Percentiles rank a stretch among this genome's conserved stretches.
phyloP scores from a whole-genome alignment of 2,797 vertebrate species.

The Takifugu ocellatus region DNA sequence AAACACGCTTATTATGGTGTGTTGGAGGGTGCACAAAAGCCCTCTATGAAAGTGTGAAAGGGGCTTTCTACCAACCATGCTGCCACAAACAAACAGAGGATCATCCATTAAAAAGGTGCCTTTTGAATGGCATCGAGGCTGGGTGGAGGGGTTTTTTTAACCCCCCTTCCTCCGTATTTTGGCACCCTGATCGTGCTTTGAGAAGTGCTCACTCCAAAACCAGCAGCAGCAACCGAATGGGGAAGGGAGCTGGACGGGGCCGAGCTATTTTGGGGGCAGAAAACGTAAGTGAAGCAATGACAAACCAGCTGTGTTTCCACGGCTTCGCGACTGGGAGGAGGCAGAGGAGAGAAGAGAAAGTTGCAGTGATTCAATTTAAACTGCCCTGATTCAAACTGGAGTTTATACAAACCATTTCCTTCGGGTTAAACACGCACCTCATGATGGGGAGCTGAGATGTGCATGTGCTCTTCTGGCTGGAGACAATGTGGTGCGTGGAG shows the following conservation, averaged over 20 bases:
- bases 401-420: constrained; percentile 40
- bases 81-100: constrained; percentile 60
- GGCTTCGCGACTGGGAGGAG: constrained; percentile 33
- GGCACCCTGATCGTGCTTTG: constrained; percentile 9
- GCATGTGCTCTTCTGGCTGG: neutral
- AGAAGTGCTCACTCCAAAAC: constrained; percentile 47
- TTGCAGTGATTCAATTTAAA: constrained; percentile 30
- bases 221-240: constrained; percentile 39
- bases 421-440: constrained; percentile 15
- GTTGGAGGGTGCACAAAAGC: constrained; percentile 38
- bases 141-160: constrained; percentile 8
- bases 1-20: constrained; percentile 34
- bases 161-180: neutral
- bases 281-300: constrained; percentile 47
- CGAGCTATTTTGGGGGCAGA: constrained; percentile 46
- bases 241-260: constrained; percentile 22
- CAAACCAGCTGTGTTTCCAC: constrained; percentile 68
- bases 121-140: constrained; percentile 18
- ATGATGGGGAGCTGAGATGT: constrained; percentile 23
- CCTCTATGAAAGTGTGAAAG: constrained; percentile 47
- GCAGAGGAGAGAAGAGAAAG: constrained; percentile 33
- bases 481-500: no score
- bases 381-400: constrained; percentile 27
- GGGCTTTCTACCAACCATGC: constrained; percentile 33
- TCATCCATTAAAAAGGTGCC: constrained; percentile 24